Percentiles rank a stretch among this genome's conserved stretches.
Conservation (phyloP, 2,888 invertebrate species). For the Zelleria hepariella region DNA sequence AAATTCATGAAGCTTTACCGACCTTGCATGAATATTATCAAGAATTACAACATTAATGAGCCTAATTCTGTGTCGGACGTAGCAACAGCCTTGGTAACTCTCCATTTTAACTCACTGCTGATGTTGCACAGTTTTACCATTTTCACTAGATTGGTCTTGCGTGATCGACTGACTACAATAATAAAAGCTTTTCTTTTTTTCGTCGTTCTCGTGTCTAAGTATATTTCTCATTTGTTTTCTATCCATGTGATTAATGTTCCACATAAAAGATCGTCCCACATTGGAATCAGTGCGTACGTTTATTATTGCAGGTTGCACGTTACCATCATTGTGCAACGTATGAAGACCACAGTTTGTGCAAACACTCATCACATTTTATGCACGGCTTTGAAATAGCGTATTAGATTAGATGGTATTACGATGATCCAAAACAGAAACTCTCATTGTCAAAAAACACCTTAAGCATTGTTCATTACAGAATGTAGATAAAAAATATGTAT, state of each 20-base stretch:
- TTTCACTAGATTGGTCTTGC: no score
- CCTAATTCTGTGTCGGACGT: neutral
- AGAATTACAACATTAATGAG: neutral
- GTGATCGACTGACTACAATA: no score
- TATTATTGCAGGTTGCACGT: constrained; percentile 19
- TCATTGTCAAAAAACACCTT: no score
- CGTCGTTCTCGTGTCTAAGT: neutral
- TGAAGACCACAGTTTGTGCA: constrained; percentile 31
- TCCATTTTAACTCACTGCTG: neutral
- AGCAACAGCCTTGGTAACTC: neutral
- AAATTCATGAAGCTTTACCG: neutral
- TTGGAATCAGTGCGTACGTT: constrained; percentile 39
- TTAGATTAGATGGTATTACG: neutral
- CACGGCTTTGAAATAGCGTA: neutral
- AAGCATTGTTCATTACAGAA: no score
- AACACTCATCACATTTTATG: constrained; percentile 20
- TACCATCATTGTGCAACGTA: constrained; percentile 26
- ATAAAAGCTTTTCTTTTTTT: no score
- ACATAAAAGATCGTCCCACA: constrained; percentile 16
- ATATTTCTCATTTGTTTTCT: neutral
- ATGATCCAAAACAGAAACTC: neutral
- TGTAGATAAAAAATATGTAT: no score
- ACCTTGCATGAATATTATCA: neutral
- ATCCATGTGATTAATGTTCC: neutral
- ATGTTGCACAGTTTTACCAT: no score